Evolutionary conservation across 2,113 vertebrate genomes (phyloP).

Genomic region (Coptodon rendalli): DNA sequence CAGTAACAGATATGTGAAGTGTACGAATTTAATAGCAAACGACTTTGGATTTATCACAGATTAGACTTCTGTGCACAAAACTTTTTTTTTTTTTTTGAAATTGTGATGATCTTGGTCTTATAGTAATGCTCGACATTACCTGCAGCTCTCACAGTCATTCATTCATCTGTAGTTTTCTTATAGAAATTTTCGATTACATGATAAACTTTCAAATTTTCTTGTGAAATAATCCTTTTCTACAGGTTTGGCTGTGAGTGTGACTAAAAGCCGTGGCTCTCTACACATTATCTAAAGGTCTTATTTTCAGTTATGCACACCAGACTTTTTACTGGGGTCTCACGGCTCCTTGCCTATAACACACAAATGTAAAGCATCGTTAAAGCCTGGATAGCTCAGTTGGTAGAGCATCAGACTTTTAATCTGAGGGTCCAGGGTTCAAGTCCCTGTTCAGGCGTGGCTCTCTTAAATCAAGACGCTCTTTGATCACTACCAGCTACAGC

Average conservation of each 20-base stretch:
- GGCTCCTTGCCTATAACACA: background rate
- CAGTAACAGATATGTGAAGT: background rate
- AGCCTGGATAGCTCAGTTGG: constrained; percentile 82
- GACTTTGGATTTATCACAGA: background rate
- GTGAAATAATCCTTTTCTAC: background rate
- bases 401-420: constrained; percentile 97
- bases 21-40: background rate
- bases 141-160: background rate
- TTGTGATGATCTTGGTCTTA: background rate
- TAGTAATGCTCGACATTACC: background rate
- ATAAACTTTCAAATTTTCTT: background rate
- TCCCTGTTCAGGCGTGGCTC: accelerated
- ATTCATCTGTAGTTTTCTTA: background rate
- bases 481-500: background rate
- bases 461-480: background rate
- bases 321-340: background rate
- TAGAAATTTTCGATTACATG: accelerated
- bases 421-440: constrained; percentile 67
- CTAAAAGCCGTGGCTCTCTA: accelerated
- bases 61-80: background rate
- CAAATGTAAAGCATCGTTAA: accelerated
- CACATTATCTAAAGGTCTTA: background rate
- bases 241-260: background rate
- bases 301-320: background rate
- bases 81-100: accelerated